These are phyloP conservation scores for Rattus rattus DNA, from an alignment of 2,113 vertebrate genomes.

Conservation along the genomic window DNA sequence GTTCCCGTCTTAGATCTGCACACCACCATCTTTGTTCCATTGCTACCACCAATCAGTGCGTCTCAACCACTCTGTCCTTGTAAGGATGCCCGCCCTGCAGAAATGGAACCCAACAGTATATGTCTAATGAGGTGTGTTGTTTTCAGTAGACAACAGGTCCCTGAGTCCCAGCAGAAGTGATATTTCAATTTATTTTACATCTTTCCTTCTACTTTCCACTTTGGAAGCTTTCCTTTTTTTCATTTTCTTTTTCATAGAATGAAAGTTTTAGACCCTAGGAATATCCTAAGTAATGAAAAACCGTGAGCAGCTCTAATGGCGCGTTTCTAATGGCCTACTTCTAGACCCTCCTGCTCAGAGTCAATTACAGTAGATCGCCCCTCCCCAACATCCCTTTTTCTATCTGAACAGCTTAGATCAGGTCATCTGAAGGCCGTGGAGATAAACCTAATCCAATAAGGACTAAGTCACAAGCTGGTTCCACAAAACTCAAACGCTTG, in stretches of 20 bases:
- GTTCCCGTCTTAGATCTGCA: neutral
- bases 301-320: neutral
- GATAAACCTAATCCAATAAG: neutral
- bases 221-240: neutral
- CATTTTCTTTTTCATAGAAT: neutral
- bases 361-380: neutral
- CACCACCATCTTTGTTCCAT: neutral
- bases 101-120: neutral
- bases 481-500: conserved; percentile 18
- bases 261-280: neutral
- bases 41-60: neutral
- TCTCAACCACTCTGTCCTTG: neutral
- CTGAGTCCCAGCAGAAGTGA: neutral
- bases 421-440: conserved; percentile 4
- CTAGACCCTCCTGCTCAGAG: neutral
- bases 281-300: conserved; percentile 8
- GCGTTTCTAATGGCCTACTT: neutral
- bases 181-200: neutral
- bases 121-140: neutral
- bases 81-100: neutral
- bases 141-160: neutral
- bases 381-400: neutral
- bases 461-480: conserved; percentile 29
- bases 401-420: conserved; percentile 26
- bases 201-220: neutral